These are phyloP conservation scores for Dasyprocta punctata DNA, from an alignment of 2,113 vertebrate species.

Conservation along the genomic window DNA sequence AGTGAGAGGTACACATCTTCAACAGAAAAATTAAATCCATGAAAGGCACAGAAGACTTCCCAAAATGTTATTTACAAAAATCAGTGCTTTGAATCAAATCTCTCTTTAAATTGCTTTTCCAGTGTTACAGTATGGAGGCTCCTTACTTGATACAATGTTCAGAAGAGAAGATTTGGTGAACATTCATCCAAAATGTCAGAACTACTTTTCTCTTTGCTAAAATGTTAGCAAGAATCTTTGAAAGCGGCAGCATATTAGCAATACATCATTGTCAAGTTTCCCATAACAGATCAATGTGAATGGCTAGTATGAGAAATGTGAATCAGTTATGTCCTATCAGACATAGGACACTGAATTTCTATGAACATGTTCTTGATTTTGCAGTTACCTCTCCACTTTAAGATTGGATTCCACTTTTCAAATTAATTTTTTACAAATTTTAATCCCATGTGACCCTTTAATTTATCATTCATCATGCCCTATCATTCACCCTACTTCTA, in stretches of 20 bases:
- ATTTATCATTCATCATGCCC: neutral
- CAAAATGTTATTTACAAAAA: slow-evolving; percentile 62
- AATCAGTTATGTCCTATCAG: neutral
- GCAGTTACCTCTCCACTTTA: neutral
- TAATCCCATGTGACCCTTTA: neutral
- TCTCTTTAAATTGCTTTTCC: slow-evolving; percentile 51
- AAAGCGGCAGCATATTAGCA: slow-evolving; percentile 26
- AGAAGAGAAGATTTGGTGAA: slow-evolving; percentile 24
- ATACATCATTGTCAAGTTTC: slow-evolving; percentile 50
- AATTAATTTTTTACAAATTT: neutral
- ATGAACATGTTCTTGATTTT: neutral
- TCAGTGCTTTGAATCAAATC: neutral
- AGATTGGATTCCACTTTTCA: neutral
- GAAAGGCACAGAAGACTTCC: slow-evolving; percentile 31
- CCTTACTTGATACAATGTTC: slow-evolving; percentile 52
- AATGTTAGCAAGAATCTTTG: slow-evolving; percentile 53
- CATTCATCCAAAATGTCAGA: slow-evolving; percentile 59
- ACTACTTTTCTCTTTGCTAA: slow-evolving; percentile 58
- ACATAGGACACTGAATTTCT: neutral
- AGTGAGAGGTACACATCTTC: neutral
- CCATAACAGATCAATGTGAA: slow-evolving; percentile 33
- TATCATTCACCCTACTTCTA: neutral
- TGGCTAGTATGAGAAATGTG: neutral
- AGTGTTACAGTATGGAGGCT: neutral
- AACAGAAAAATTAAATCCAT: slow-evolving; percentile 31